These are phyloP conservation scores for Dasyurus viverrinus DNA, from an alignment of 2,113 vertebrate species.

Conservation along the genomic window DNA sequence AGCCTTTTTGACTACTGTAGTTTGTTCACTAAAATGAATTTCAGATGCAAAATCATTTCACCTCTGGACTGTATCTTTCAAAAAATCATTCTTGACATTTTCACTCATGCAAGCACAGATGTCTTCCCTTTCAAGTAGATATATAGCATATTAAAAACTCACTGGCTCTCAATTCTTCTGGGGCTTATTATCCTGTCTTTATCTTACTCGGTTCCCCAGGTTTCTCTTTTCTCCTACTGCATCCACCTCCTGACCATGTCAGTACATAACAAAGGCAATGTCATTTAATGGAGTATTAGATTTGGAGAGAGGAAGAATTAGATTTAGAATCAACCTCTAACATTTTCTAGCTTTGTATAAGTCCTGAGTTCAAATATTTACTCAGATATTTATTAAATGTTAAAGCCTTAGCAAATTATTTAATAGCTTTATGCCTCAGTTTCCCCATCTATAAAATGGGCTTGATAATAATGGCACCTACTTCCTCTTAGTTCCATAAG, in stretches of 20 bases:
- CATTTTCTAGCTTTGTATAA: neutral
- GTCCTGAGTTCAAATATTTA: neutral
- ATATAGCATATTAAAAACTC: constrained; percentile 57
- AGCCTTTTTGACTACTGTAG: constrained; percentile 68
- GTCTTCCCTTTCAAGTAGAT: constrained; percentile 68
- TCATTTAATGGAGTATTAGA: neutral
- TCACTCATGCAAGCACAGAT: constrained; percentile 70
- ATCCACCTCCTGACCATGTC: constrained; percentile 45
- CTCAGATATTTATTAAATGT: neutral
- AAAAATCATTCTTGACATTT: constrained; percentile 74
- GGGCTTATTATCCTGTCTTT: constrained; percentile 48
- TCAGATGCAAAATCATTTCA: constrained; percentile 70
- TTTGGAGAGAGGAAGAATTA: neutral
- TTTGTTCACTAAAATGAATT: constrained; percentile 73
- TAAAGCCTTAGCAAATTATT: neutral
- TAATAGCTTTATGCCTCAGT: neutral
- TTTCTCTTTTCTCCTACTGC: constrained; percentile 52
- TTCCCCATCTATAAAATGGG: neutral
- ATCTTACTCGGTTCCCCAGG: constrained; percentile 63
- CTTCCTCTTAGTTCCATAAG: neutral
- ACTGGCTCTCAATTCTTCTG: constrained; percentile 64
- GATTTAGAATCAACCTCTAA: neutral
- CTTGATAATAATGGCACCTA: neutral
- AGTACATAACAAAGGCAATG: neutral
- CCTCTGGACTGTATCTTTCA: constrained; percentile 65